These are phyloP conservation scores for Calephelis nemesis DNA, from an alignment of 1,140 invertebrate species.

Conservation along the genomic window DNA sequence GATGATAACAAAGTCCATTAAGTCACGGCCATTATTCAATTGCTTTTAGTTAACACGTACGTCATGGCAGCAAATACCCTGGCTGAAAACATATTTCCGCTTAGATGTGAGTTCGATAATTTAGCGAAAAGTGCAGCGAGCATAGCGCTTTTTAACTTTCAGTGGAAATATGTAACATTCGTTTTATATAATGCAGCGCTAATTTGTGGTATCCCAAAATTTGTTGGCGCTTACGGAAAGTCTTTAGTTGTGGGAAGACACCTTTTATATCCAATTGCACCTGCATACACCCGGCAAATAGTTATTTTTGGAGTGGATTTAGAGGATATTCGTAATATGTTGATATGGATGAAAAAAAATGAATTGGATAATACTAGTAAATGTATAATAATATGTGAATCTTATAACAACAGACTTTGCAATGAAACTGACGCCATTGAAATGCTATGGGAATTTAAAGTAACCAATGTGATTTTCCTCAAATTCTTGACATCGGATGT, in stretches of 20 bases:
- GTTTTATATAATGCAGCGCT: conserved; percentile 49
- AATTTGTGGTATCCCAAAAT: conserved; percentile 38
- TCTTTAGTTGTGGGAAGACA: conserved; percentile 40
- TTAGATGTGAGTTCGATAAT: conserved; percentile 32
- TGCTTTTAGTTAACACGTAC: conserved; percentile 35
- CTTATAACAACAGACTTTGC: conserved; percentile 33
- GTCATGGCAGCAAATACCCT: conserved; percentile 32
- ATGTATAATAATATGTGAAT: conserved; percentile 53
- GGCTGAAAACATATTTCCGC: conserved; percentile 19
- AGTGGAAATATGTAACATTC: conserved; percentile 52
- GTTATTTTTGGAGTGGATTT: conserved; percentile 49
- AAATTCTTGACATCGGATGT: conserved; percentile 27
- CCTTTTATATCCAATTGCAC: conserved; percentile 30
- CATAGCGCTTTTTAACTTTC: conserved; percentile 53
- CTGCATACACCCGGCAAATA: conserved; percentile 40
- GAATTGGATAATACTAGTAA: conserved; percentile 50
- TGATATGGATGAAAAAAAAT: conserved; percentile 40
- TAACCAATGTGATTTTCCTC: conserved; percentile 52
- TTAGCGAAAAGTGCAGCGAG: conserved; percentile 50
- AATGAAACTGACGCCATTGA: conserved; percentile 41
- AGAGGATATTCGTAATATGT: conserved; percentile 34
- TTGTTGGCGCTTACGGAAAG: conserved; percentile 45
- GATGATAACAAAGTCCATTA: conserved; percentile 3
- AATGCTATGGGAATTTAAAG: conserved; percentile 50
- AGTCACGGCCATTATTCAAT: conserved; percentile 27